A percentile compares a stretch with the other conserved stretches of the same genome.
phyloP scores from a whole-genome alignment of 2,113 vertebrate genomes.

The Ramphastos sulfuratus region DNA sequence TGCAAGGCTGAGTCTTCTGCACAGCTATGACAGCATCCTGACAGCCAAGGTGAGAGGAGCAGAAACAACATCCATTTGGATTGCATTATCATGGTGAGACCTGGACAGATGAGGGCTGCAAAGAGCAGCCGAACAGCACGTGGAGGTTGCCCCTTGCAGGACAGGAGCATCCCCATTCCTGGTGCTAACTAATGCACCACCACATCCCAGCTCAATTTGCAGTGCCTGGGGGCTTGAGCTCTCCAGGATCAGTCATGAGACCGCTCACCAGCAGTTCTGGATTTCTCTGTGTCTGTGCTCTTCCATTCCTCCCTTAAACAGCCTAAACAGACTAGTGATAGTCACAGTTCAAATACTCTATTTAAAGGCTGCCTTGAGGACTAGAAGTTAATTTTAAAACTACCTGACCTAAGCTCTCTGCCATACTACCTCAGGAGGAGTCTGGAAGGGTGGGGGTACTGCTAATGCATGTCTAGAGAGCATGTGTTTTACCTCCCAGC shows the following conservation, averaged over 20 bases:
- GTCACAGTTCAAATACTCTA: slow-evolving; percentile 14
- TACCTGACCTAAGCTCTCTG: slow-evolving; percentile 67
- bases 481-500: slow-evolving; percentile 56
- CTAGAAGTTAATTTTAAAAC: slow-evolving; percentile 69
- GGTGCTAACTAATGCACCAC: not conserved
- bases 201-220: not conserved
- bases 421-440: slow-evolving; percentile 41
- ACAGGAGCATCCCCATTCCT: not conserved
- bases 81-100: not conserved
- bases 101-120: not conserved
- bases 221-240: not conserved
- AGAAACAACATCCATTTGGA: not conserved
- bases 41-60: not conserved
- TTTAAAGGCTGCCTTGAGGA: slow-evolving; percentile 59
- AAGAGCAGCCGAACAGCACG: not conserved
- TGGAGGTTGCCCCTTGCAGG: not conserved
- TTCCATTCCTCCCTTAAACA: not conserved
- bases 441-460: not conserved
- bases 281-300: not conserved
- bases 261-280: not conserved
- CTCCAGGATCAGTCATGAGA: not conserved
- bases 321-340: slow-evolving; percentile 2
- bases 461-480: slow-evolving; percentile 35
- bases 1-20: not conserved
- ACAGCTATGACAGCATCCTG: not conserved